phyloP scores from a whole-genome alignment of 2,113 vertebrate genomes.

The Oenanthe melanoleuca region DNA sequence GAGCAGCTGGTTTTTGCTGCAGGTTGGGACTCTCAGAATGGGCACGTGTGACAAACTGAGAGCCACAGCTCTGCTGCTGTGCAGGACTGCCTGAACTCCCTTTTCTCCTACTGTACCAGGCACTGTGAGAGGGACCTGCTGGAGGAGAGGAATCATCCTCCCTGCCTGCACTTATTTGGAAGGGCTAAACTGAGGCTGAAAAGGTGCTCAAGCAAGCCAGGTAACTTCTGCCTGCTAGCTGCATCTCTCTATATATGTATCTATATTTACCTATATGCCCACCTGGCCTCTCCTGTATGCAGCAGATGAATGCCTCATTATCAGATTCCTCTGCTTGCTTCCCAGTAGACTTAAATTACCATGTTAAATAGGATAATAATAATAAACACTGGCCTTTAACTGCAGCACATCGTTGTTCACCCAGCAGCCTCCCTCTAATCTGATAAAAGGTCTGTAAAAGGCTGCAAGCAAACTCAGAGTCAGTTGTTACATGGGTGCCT shows the following conservation, averaged over 20 bases:
- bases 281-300: not conserved
- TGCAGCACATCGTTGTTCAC: constrained; percentile 32
- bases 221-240: not conserved
- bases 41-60: not conserved
- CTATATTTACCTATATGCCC: not conserved
- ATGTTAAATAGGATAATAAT: constrained; percentile 59
- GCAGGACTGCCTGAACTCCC: accelerated
- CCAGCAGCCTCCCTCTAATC: constrained; percentile 47
- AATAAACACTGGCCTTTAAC: constrained; percentile 48
- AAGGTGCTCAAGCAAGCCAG: not conserved
- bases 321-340: constrained; percentile 1
- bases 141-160: not conserved
- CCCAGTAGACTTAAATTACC: constrained; percentile 20
- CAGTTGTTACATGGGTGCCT: not conserved
- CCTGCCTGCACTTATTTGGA: not conserved
- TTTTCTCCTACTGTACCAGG: accelerated
- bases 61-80: not conserved
- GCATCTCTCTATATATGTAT: not conserved
- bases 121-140: not conserved
- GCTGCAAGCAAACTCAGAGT: not conserved
- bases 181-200: not conserved
- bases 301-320: constrained; percentile 29
- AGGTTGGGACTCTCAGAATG: not conserved
- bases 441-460: constrained; percentile 1
- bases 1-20: not conserved